A percentile compares a stretch with the other conserved stretches of the same genome.
These are phyloP conservation scores for Drosophila affinis DNA, from an alignment of 2,888 invertebrate species.

Conservation along the genomic window DNA sequence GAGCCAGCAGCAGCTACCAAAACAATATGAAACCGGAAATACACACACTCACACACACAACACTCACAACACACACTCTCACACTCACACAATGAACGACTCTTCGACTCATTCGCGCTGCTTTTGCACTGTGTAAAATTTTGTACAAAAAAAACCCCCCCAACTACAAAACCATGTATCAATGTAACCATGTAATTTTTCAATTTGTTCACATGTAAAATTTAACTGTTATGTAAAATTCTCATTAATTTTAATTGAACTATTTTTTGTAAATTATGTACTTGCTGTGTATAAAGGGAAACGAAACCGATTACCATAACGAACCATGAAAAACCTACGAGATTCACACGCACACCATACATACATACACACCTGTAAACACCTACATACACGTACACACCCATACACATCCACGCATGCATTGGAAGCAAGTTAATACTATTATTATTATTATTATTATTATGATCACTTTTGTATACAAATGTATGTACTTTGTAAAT, in stretches of 20 bases:
- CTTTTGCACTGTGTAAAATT: conserved; percentile 78
- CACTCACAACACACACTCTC: conserved; percentile 28
- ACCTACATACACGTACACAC: not conserved
- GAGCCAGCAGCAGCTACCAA: conserved; percentile 58
- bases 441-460: conserved; percentile 3
- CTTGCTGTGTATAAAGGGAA: conserved; percentile 43
- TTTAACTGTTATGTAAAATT: conserved; percentile 67
- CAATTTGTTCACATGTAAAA: conserved; percentile 68
- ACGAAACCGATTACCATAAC: conserved; percentile 21
- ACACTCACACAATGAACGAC: conserved; percentile 44
- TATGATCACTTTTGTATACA: conserved; percentile 26
- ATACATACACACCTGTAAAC: conserved; percentile 16
- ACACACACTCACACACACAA: conserved; percentile 20
- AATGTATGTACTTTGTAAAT: conserved; percentile 63
- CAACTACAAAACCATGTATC: conserved; percentile 42
- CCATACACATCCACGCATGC: conserved; percentile 30
- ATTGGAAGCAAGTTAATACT: conserved; percentile 3
- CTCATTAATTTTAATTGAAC: conserved; percentile 67
- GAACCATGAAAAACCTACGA: conserved; percentile 10
- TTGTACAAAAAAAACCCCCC: conserved; percentile 56
- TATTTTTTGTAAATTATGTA: conserved; percentile 65
- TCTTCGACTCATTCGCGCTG: conserved; percentile 71
- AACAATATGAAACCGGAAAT: conserved; percentile 32
- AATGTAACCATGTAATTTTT: conserved; percentile 58
- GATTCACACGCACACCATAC: conserved; percentile 25